A percentile compares a stretch with the other conserved stretches of the same genome.
phyloP scores from a whole-genome alignment of 2,888 invertebrate species.

The Cephus pulcher region DNA sequence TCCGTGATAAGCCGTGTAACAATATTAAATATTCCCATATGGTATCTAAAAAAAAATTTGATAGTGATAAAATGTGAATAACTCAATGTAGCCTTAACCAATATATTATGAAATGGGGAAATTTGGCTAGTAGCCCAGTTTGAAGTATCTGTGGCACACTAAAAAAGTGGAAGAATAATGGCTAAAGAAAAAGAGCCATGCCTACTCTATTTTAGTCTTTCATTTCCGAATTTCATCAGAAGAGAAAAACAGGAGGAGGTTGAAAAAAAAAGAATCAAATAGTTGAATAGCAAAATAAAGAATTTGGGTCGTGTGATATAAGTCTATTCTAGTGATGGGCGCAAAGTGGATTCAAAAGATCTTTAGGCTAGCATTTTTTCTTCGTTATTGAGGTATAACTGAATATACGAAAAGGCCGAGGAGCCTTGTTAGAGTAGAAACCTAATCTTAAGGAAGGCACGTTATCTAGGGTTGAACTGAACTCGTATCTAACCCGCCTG shows the following conservation, averaged over 20 bases:
- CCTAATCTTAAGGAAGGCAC: constrained; percentile 22
- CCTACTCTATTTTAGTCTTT: not conserved
- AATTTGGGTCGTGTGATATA: not conserved
- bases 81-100: not conserved
- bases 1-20: not conserved
- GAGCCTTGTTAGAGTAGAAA: constrained; percentile 26
- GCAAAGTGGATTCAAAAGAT: not conserved
- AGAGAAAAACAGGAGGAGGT: not conserved
- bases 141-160: not conserved
- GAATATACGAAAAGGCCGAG: not conserved
- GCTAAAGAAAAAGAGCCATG: not conserved
- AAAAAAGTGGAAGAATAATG: not conserved
- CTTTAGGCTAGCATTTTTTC: not conserved
- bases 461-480: constrained; percentile 47
- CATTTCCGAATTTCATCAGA: not conserved
- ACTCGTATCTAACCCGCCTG: constrained; percentile 59
- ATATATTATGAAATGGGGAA: no score
- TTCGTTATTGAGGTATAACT: not conserved
- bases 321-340: not conserved
- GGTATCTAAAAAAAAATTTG: no score
- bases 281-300: not conserved
- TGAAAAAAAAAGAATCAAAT: not conserved
- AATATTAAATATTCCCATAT: not conserved
- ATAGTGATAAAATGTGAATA: not conserved
- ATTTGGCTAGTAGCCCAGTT: no score